Evolutionary conservation across 2,113 vertebrate species (phyloP), one percentile per base, ranked within the genome.

Genomic region (Chelonoidis abingdonii): DNA sequence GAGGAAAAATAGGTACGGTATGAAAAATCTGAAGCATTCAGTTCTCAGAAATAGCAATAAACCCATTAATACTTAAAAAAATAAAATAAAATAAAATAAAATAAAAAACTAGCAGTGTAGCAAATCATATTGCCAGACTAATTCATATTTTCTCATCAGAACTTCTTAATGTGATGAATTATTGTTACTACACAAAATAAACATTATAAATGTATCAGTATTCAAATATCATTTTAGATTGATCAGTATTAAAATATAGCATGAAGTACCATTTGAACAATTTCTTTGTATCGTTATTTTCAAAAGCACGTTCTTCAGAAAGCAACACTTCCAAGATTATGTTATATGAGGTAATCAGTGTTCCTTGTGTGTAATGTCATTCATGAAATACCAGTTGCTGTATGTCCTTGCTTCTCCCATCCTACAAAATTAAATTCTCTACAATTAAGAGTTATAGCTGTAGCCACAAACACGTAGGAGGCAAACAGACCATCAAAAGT

Each of bases 1-100:
- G 21, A 80, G 4, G 59, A 41, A 75, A 56, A 75, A 80, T 38
- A 88, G 10, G 80, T 84, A 21, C 1, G 31, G 2, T 4, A 4
- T 1, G 7, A 52, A 78, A 52, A 79, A 53, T 0, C 49, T 62
- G 78, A 89, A 83, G 17, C 16, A 44, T 44, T 38, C 14, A 78
- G 52, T n/a, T 94, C 96, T 83, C 85, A 93, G 49, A 94, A 92
- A 44, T 41, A 86, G 14, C 81, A 91, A 92, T 92, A 86, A 96
- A 86, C 54, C 41, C 75, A 69, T 53, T 83, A 0, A 1, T 49
- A 92, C 95, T 89, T 49, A 49, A 49, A 93, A 82, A 78, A 78
- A n/a, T n/a, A n/a, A n/a, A 78, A 5, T 10, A n/a, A 65, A 35
- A 35, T 21, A 27, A 13, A 1, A 35, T 19, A 44, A 44, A 41